Percentiles rank a stretch among this genome's conserved stretches.
Conservation (phyloP, 1,140 invertebrate genomes). For the Atopsyche davidsoni region DNA sequence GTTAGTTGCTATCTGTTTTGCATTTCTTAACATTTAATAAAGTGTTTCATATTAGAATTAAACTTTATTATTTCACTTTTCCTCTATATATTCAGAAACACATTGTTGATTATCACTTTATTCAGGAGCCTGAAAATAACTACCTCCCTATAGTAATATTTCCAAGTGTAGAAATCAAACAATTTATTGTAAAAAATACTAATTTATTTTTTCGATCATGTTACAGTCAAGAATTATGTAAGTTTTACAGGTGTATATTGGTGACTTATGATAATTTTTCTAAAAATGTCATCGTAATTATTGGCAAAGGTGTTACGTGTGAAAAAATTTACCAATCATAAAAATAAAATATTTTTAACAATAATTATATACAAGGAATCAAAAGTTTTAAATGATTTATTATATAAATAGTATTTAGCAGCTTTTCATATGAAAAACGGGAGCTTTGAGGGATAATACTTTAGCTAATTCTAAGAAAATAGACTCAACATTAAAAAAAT, state of each 20-base stretch:
- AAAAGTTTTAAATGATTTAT: conserved; percentile 6
- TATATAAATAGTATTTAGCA: conserved; percentile 18
- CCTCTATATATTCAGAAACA: no score
- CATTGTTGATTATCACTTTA: no score
- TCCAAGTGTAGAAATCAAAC: no score
- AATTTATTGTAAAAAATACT: conserved; percentile 25
- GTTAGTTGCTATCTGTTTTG: no score
- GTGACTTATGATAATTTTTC: conserved; percentile 18
- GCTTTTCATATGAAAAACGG: conserved; percentile 12
- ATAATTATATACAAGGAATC: conserved; percentile 16
- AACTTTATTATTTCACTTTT: no score
- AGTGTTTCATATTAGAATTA: no score
- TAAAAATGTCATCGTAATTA: conserved; percentile 6
- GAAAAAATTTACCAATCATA: conserved; percentile 8
- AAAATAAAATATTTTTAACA: conserved; percentile 1
- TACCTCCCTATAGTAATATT: no score
- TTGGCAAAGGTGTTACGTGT: conserved; percentile 13
- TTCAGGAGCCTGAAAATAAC: no score
- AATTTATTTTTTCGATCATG: conserved; percentile 20
- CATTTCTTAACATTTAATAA: no score
- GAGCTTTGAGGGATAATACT: conserved; percentile 20
- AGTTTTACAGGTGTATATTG: conserved; percentile 21
- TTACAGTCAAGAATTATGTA: conserved; percentile 18
- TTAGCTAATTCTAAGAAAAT: conserved; percentile 21
- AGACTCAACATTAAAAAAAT: conserved; percentile 26